Conservation (phyloP, 2,888 invertebrate species). For the Diarsia rubi region DNA sequence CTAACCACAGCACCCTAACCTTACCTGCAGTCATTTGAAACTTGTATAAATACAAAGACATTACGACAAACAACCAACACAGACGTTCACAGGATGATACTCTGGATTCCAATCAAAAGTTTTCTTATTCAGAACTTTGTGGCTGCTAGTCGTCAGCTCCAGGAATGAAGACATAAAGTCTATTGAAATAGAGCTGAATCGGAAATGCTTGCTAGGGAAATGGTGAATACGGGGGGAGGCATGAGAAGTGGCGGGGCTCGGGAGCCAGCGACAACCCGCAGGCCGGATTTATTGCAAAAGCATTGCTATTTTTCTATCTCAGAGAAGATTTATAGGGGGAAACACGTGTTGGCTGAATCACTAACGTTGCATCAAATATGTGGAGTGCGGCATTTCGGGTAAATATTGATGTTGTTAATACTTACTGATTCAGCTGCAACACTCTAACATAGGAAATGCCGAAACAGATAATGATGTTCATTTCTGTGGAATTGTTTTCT, state of each 20-base stretch:
- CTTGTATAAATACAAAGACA: constrained; percentile 28
- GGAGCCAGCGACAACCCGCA: constrained; percentile 17
- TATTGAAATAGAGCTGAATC: constrained; percentile 36
- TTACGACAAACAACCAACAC: constrained; percentile 39
- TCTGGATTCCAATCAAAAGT: constrained; percentile 61
- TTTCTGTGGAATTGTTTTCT: background rate
- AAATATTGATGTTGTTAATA: background rate
- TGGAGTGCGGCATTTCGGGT: background rate
- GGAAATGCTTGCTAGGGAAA: constrained; percentile 9
- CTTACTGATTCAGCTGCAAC: background rate
- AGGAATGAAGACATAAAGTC: constrained; percentile 45
- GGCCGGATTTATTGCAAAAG: constrained; percentile 39
- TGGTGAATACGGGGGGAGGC: background rate
- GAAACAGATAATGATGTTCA: background rate
- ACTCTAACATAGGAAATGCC: background rate
- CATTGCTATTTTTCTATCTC: constrained; percentile 47
- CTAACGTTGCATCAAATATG: constrained; percentile 13
- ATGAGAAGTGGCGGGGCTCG: constrained; percentile 14
- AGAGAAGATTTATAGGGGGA: constrained; percentile 28
- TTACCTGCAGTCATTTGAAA: background rate
- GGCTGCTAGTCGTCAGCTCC: constrained; percentile 31
- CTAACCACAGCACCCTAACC: background rate
- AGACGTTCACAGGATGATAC: constrained; percentile 16
- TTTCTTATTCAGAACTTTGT: constrained; percentile 61
- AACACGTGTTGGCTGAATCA: constrained; percentile 19